Percentiles rank a stretch among this genome's conserved stretches.
These are phyloP conservation scores for Pinna nobilis DNA, from an alignment of 1,140 invertebrate genomes.

Conservation along the genomic window DNA sequence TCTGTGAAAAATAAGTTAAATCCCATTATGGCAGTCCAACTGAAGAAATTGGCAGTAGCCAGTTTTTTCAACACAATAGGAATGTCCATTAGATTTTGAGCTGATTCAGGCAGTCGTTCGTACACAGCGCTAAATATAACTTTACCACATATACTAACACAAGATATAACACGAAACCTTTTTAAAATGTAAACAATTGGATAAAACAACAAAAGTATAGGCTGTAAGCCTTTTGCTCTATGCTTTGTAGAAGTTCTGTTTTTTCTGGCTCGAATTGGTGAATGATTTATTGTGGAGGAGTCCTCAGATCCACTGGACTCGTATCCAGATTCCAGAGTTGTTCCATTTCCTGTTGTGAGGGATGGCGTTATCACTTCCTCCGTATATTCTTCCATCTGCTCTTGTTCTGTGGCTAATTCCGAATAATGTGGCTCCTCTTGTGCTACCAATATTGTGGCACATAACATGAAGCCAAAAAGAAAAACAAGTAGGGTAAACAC, in stretches of 20 bases:
- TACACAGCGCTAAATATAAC: conserved; percentile 37
- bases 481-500: conserved; percentile 70
- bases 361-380: not conserved
- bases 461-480: conserved; percentile 64
- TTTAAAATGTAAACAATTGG: conserved; percentile 21
- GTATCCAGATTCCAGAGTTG: conserved; percentile 59
- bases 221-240: conserved; percentile 1
- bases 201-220: conserved; percentile 14
- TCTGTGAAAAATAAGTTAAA: conserved; percentile 78
- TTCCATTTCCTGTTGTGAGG: conserved; percentile 18
- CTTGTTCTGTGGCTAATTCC: not conserved
- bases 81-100: conserved; percentile 63
- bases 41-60: conserved; percentile 69
- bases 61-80: conserved; percentile 73
- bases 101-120: conserved; percentile 59
- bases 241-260: not conserved
- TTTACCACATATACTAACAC: conserved; percentile 30
- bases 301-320: conserved; percentile 52
- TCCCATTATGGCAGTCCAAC: conserved; percentile 75
- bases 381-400: not conserved
- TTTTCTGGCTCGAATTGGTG: not conserved
- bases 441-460: conserved; percentile 64
- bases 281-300: not conserved
- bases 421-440: conserved; percentile 56
- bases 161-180: conserved; percentile 26